Percentiles rank a stretch among this genome's conserved stretches.
phyloP scores from a whole-genome alignment of 2,888 invertebrate species.

The Julus scanicus region DNA sequence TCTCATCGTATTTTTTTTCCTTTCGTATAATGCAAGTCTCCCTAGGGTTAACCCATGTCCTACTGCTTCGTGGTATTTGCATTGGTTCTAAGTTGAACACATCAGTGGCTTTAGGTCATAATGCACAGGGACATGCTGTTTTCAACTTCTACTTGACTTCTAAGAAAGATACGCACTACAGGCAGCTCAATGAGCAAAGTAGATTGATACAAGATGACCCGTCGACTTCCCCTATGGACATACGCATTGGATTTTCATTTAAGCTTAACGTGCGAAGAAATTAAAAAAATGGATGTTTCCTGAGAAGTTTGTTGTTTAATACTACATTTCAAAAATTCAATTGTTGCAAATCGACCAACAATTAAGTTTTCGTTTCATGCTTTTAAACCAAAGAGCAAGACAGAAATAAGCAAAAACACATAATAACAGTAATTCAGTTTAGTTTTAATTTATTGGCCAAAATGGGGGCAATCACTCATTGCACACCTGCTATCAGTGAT shows the following conservation, averaged over 20 bases:
- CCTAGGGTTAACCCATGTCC: neutral
- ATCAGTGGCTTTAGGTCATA: neutral
- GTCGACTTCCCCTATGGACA: neutral
- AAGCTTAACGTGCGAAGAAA: neutral
- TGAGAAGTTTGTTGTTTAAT: too few species aligned
- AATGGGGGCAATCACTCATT: neutral
- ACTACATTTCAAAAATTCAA: too few species aligned
- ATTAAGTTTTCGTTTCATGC: too few species aligned
- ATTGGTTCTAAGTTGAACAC: slow-evolving; percentile 8
- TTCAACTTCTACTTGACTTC: slow-evolving; percentile 16
- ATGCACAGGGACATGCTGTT: slow-evolving; percentile 1
- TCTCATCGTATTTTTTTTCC: neutral
- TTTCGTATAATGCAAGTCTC: neutral
- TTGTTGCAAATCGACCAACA: too few species aligned
- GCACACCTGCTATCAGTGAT: neutral
- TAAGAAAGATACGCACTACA: neutral
- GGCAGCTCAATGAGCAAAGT: slow-evolving; percentile 5
- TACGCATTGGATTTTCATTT: neutral
- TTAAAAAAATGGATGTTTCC: neutral
- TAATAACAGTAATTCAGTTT: neutral
- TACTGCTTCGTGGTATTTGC: neutral
- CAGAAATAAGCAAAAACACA: neutral
- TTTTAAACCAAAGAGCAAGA: neutral
- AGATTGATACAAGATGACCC: slow-evolving; percentile 30
- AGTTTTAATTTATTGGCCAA: neutral